Base-by-base conservation (phyloP, 2,888 invertebrate genomes). In the Anticlea derivata region DNA sequence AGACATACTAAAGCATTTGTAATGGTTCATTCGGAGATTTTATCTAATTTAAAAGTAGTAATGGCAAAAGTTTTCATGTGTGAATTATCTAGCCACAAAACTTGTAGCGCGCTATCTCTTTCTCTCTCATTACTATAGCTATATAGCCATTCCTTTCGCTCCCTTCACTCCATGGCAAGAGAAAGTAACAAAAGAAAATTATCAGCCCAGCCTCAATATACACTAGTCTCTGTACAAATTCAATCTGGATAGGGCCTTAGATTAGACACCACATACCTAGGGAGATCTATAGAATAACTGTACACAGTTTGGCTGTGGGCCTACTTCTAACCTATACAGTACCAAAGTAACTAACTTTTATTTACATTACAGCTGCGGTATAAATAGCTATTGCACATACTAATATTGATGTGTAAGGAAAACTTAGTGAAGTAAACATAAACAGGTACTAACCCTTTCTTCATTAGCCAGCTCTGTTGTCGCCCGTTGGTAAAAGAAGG, bases 121-220 rank as follows among this genome's bases (percentile, higher is more conserved):
- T 88, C 78, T 39, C 66, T 55, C 78, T 26, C 56, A 57, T 38
- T 22, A 31, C 41, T 22, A 38, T 51, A 55, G 48, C 50, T 50
- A 69, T 80, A 68, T 66, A 58, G 50, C 77, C 60, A 60, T 88
- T 86, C 62, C 77, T 63, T 63, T 89, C 80, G 47, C 83, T 84
- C 88, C 88, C 85, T 89, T 89, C 89, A 90, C 89, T 89, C 71
- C 69, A 81, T 77, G 76, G 80, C 75, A 87, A 87, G 90, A 90
- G 90, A 90, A 90, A 90, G 90, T 90, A 87, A 86, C 88, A 83
- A 85, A 86, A 86, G 86, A 84, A 86, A 86, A 86, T 83, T 83
- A 86, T 80, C 76, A 81, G 80, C 78, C 77, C 75, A 78, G 76
- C 75, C 77, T 77, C 78, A 79, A 80, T 77, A 71, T 66, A 73